These are phyloP conservation scores for Cyrtorhinus lividipennis DNA, from an alignment of 1,140 invertebrate genomes.

Conservation along the genomic window DNA sequence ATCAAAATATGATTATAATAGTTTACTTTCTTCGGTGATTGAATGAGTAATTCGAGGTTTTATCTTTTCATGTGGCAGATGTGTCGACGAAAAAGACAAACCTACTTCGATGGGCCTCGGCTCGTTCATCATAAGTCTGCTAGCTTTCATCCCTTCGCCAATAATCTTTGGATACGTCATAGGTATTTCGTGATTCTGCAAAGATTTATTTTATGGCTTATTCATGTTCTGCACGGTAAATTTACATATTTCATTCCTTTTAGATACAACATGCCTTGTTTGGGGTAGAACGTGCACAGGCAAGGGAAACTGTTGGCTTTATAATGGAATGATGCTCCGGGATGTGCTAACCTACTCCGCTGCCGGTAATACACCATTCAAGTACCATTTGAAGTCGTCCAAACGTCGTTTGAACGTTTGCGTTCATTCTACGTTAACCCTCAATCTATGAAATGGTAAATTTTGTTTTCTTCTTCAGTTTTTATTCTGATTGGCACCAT, in stretches of 20 bases:
- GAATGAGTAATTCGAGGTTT: not conserved
- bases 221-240: too few relatives aligned
- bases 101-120: slow-evolving; percentile 28
- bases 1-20: slow-evolving; percentile 12
- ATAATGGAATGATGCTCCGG: slow-evolving; percentile 45
- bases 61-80: slow-evolving; percentile 22
- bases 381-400: too few relatives aligned
- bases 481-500: slow-evolving; percentile 47
- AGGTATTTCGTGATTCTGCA: too few relatives aligned
- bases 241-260: too few relatives aligned
- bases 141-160: slow-evolving; percentile 29
- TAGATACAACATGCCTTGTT: slow-evolving; percentile 50
- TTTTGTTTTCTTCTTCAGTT: slow-evolving; percentile 29
- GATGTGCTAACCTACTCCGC: slow-evolving; percentile 51
- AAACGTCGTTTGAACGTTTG: too few relatives aligned
- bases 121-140: slow-evolving; percentile 25
- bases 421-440: too few relatives aligned
- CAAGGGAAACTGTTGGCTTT: slow-evolving; percentile 58
- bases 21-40: not conserved
- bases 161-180: slow-evolving; percentile 29
- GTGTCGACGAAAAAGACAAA: slow-evolving; percentile 29
- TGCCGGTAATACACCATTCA: slow-evolving; percentile 32
- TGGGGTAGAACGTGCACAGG: slow-evolving; percentile 59
- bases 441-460: too few relatives aligned
- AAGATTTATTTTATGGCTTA: too few relatives aligned